These are phyloP conservation scores for Cloeon dipterum DNA, from an alignment of 2,888 invertebrate genomes.

Conservation along the genomic window DNA sequence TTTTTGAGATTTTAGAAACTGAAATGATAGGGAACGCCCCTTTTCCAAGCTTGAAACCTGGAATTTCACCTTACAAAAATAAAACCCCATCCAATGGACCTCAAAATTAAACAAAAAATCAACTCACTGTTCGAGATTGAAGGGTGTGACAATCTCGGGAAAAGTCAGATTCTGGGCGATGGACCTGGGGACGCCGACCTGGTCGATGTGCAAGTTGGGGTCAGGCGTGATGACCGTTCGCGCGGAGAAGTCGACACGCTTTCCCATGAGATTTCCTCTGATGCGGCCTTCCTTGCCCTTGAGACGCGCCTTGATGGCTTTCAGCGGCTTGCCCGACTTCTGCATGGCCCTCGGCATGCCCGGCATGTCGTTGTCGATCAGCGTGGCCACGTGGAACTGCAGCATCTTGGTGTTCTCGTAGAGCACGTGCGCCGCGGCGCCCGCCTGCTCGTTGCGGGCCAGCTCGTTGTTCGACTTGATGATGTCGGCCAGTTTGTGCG, in stretches of 20 bases:
- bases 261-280: constrained; percentile 98
- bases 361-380: constrained; percentile 97
- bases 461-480: constrained; percentile 96
- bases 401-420: constrained; percentile 92
- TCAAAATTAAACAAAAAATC: background rate
- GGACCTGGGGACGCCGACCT: constrained; percentile 92
- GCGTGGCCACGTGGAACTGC: constrained; percentile 95
- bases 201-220: constrained; percentile 83
- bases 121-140: constrained; percentile 79
- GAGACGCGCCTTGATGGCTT: constrained; percentile 85
- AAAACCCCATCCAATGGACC: too few relatives aligned
- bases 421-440: constrained; percentile 93
- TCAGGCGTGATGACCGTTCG: constrained; percentile 96
- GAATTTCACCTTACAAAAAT: too few relatives aligned
- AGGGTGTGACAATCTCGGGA: constrained; percentile 97
- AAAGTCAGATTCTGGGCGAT: constrained; percentile 99
- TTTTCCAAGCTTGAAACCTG: too few relatives aligned
- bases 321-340: constrained; percentile 94
- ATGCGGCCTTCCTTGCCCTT: constrained; percentile 99
- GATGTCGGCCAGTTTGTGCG: constrained; percentile 95
- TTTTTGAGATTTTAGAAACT: too few relatives aligned
- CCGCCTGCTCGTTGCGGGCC: constrained; percentile 81
- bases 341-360: constrained; percentile 96
- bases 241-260: constrained; percentile 98
- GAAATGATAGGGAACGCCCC: too few relatives aligned